Conservation (phyloP, 2,113 vertebrate genomes). For the Alces alces region DNA sequence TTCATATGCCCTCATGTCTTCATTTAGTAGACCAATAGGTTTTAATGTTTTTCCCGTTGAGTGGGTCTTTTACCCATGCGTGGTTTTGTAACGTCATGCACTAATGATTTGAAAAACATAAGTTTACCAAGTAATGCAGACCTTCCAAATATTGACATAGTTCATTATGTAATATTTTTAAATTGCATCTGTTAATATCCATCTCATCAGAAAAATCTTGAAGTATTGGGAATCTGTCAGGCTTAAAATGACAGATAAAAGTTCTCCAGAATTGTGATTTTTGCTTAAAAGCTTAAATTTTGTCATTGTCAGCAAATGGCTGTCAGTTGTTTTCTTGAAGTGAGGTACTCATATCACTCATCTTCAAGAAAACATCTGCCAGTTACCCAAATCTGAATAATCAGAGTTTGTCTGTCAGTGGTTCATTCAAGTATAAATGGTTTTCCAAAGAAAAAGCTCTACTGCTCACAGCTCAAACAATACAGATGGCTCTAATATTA, state of each 20-base stretch:
- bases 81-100: not conserved
- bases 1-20: not conserved
- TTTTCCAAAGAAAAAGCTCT: not conserved
- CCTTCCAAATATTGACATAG: not conserved
- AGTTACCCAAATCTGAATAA: not conserved
- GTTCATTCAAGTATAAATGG: not conserved
- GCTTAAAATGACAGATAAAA: not conserved
- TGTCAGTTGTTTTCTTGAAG: not conserved
- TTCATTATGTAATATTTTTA: not conserved
- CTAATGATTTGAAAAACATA: not conserved
- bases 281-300: not conserved
- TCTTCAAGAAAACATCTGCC: not conserved
- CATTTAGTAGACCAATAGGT: not conserved
- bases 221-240: not conserved
- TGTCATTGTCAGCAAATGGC: not conserved
- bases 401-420: not conserved
- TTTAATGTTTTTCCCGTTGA: not conserved
- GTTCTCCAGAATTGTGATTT: not conserved
- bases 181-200: not conserved
- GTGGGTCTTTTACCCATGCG: not conserved
- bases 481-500: not conserved
- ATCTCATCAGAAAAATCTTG: not conserved
- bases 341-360: not conserved
- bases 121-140: not conserved
- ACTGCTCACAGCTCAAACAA: not conserved